These are phyloP conservation scores for Sorex maritimensis DNA, from an alignment of 2,797 vertebrate species.

Conservation along the genomic window DNA sequence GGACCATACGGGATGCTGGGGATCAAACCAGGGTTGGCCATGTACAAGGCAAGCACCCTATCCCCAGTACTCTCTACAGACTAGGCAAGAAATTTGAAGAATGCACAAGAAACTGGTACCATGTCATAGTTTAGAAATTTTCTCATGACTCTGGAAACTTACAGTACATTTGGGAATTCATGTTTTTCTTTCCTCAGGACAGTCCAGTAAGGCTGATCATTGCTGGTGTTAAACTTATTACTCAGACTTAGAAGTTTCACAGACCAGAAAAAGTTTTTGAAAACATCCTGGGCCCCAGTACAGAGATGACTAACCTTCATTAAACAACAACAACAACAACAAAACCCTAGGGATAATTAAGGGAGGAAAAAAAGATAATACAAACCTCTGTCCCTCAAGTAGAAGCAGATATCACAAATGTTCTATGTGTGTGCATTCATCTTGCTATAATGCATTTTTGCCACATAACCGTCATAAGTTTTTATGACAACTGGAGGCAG, in stretches of 20 bases:
- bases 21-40: too few species aligned
- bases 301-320: not conserved
- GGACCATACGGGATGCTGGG: too few species aligned
- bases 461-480: too few species aligned
- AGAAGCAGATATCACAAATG: too few species aligned
- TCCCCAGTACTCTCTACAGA: not conserved
- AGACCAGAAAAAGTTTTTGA: slow-evolving; percentile 46
- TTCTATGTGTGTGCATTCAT: too few species aligned
- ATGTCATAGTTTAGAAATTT: slow-evolving; percentile 56
- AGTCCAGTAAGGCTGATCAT: slow-evolving; percentile 3
- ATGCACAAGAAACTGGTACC: slow-evolving; percentile 36
- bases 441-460: too few species aligned
- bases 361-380: not conserved
- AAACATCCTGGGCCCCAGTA: slow-evolving; percentile 27
- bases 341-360: not conserved
- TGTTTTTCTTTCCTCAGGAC: not conserved
- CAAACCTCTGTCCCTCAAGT: too few species aligned
- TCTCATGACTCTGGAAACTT: slow-evolving; percentile 73
- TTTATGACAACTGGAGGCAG: too few species aligned
- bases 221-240: slow-evolving; percentile 36
- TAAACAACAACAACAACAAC: too few species aligned
- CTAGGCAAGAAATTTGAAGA: slow-evolving; percentile 58
- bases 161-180: slow-evolving; percentile 47
- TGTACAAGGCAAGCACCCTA: too few species aligned
- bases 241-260: slow-evolving; percentile 49